Conservation (phyloP, 2,888 invertebrate species). For the Ophonus ardosiacus region DNA sequence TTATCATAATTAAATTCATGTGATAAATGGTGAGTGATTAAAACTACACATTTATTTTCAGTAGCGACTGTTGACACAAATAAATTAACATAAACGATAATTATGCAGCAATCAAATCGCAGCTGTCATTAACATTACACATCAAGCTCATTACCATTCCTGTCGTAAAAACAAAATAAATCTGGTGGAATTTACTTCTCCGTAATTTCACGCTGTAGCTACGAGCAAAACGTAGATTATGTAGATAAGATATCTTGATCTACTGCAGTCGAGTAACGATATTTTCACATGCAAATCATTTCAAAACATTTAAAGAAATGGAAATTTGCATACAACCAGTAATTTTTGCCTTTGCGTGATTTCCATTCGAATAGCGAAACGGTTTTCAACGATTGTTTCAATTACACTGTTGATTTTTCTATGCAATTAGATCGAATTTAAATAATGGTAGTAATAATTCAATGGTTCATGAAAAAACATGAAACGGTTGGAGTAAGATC, state of each 20-base stretch:
- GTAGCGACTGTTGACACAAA: neutral
- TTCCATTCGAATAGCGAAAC: constrained; percentile 15
- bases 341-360: constrained; percentile 28
- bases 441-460: too few relatives aligned
- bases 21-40: neutral
- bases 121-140: neutral
- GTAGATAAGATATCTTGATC: constrained; percentile 13
- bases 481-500: too few relatives aligned
- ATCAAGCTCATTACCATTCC: neutral
- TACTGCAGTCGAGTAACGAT: constrained; percentile 45
- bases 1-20: neutral
- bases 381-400: neutral
- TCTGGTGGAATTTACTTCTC: neutral
- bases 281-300: constrained; percentile 59
- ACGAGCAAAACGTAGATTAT: constrained; percentile 12
- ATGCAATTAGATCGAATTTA: neutral
- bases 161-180: neutral
- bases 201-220: neutral
- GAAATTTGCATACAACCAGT: constrained; percentile 27
- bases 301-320: constrained; percentile 30
- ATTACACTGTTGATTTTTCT: neutral
- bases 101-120: neutral
- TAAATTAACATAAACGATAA: constrained; percentile 12
- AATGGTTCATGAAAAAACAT: too few relatives aligned
- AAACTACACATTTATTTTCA: neutral